Conservation (phyloP, 2,888 invertebrate species). For the Hipparchia semele region DNA sequence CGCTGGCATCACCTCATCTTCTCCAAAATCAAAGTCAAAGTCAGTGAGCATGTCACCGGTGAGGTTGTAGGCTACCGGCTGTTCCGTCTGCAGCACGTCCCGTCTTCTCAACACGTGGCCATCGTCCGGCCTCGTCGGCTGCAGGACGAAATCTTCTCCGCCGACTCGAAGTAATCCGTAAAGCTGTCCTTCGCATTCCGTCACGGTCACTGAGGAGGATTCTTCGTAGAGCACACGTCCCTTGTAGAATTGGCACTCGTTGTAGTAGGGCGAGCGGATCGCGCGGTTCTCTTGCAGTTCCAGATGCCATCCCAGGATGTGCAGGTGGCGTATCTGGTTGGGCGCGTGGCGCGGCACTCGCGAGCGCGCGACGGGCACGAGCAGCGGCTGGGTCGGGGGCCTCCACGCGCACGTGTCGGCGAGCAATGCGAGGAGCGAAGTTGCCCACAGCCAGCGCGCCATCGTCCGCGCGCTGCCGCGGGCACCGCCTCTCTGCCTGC, state of each 20-base stretch:
- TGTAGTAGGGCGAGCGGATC: constrained; percentile 72
- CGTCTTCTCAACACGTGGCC: constrained; percentile 68
- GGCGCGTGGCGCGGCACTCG: constrained; percentile 52
- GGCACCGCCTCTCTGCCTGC: constrained; percentile 65
- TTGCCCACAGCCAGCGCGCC: constrained; percentile 73
- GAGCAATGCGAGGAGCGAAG: constrained; percentile 60
- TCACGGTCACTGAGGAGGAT: constrained; percentile 76
- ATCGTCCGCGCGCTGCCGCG: constrained; percentile 76
- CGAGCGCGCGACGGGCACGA: constrained; percentile 37
- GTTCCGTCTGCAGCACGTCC: constrained; percentile 66
- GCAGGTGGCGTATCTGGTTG: constrained; percentile 56
- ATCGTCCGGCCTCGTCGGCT: constrained; percentile 63
- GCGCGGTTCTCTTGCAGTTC: constrained; percentile 71
- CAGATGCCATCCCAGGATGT: constrained; percentile 70
- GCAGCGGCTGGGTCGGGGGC: constrained; percentile 38
- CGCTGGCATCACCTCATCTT: constrained; percentile 55
- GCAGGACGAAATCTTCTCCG: constrained; percentile 73
- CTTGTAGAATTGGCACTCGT: constrained; percentile 72
- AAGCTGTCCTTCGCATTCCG: constrained; percentile 78
- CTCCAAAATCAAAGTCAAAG: constrained; percentile 72
- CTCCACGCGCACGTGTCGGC: constrained; percentile 52
- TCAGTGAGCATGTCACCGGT: constrained; percentile 72
- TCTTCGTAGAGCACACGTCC: constrained; percentile 66
- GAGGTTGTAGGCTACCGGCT: constrained; percentile 64
- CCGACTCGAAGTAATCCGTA: constrained; percentile 79